Evolutionary conservation across 2,888 invertebrate genomes (phyloP).

Genomic region (Caenorhabditis uteleia): DNA sequence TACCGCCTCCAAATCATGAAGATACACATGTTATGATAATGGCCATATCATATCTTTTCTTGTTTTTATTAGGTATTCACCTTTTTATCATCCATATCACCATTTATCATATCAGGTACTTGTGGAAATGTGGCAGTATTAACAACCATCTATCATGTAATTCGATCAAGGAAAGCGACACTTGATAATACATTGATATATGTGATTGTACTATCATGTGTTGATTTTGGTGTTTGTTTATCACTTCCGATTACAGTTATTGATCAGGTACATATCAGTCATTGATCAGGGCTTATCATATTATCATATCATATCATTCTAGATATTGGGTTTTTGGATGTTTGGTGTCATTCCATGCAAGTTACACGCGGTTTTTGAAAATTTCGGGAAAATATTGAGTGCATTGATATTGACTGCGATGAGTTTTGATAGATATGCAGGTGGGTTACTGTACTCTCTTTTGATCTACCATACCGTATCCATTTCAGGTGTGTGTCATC

Average conservation of each 20-base stretch:
- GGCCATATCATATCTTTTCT: constrained; percentile 65
- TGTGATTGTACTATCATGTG: constrained; percentile 66
- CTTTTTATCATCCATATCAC: neutral
- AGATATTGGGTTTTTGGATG: constrained; percentile 69
- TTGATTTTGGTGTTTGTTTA: constrained; percentile 67
- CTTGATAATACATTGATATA: constrained; percentile 67
- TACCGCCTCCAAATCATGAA: constrained; percentile 67
- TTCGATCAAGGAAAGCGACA: constrained; percentile 51
- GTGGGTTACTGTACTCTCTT: too few relatives aligned
- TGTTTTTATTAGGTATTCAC: constrained; percentile 64
- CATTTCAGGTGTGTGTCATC: constrained; percentile 66
- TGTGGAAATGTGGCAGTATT: constrained; percentile 67
- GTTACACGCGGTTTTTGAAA: constrained; percentile 67
- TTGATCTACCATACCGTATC: too few relatives aligned
- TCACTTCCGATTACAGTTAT: constrained; percentile 66
- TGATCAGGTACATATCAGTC: constrained; percentile 55
- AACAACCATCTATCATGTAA: constrained; percentile 64
- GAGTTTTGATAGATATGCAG: constrained; percentile 67
- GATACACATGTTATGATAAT: constrained; percentile 65
- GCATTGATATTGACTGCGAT: constrained; percentile 64
- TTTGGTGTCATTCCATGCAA: constrained; percentile 66
- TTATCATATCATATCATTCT: constrained; percentile 6
- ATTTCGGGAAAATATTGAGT: constrained; percentile 66
- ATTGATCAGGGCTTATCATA: neutral
- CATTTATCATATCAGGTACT: constrained; percentile 43